phyloP scores from a whole-genome alignment of 2,888 invertebrate genomes.

The Lasioglossum malachurum region DNA sequence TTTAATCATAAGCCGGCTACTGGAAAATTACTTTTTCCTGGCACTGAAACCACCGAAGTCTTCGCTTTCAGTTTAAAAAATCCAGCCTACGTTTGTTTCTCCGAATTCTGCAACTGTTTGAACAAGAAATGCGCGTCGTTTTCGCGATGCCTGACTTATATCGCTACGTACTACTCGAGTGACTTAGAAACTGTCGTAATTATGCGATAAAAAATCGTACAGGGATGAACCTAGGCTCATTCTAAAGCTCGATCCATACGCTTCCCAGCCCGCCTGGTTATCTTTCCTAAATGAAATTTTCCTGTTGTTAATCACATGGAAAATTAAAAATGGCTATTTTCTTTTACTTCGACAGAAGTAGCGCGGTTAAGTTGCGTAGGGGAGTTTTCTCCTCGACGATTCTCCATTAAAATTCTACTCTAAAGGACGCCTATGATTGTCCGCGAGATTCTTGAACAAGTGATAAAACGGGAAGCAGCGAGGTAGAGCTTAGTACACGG shows the following conservation, averaged over 20 bases:
- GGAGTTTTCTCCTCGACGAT: too few species aligned
- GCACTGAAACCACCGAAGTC: too few species aligned
- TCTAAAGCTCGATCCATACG: background rate
- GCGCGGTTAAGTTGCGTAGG: too few species aligned
- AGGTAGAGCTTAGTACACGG: conserved; percentile 26
- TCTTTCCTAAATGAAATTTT: background rate
- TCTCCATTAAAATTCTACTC: too few species aligned
- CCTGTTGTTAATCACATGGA: background rate
- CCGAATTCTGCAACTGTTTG: background rate
- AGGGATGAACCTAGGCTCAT: background rate
- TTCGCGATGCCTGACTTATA: background rate
- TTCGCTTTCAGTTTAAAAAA: background rate
- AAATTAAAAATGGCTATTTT: background rate
- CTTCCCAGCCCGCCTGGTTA: too few species aligned
- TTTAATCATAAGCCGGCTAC: background rate
- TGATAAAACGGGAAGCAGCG: background rate
- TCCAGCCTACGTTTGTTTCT: background rate
- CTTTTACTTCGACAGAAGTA: background rate
- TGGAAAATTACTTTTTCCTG: background rate
- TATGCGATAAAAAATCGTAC: background rate
- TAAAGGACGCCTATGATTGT: too few species aligned
- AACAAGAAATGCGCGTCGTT: too few species aligned
- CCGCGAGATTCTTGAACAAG: background rate
- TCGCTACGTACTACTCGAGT: background rate
- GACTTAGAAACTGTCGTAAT: too few species aligned